Evolutionary conservation across 2,797 vertebrate species (phyloP).

Genomic region (Falco peregrinus): DNA sequence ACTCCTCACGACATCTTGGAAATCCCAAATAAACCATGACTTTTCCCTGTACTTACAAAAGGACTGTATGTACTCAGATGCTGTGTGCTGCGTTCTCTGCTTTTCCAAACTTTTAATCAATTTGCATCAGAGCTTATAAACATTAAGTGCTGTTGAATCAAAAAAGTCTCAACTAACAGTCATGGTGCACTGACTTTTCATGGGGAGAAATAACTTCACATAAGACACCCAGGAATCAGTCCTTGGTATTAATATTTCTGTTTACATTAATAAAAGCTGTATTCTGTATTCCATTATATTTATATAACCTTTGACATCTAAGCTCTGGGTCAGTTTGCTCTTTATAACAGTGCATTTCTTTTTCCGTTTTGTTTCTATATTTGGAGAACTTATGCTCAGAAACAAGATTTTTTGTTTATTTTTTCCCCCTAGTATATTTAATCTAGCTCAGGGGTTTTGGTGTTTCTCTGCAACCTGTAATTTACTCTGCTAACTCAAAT

Average conservation of each 20-base stretch:
- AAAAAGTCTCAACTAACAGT: not conserved
- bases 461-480: conserved; percentile 20
- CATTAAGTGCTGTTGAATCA: not conserved
- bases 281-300: conserved; percentile 3
- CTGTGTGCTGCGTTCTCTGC: not conserved
- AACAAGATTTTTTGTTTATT: not conserved
- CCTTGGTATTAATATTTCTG: not conserved
- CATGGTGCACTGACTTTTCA: not conserved
- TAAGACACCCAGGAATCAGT: not conserved
- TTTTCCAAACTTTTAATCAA: not conserved
- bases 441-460: conserved; percentile 9
- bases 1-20: not conserved
- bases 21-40: not conserved
- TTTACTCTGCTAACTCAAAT: conserved; percentile 36
- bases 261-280: conserved; percentile 28
- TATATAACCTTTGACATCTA: conserved; percentile 32
- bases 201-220: not conserved
- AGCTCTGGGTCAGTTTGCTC: conserved; percentile 15
- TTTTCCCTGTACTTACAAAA: not conserved
- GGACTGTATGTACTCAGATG: not conserved
- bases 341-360: not conserved
- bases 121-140: not conserved
- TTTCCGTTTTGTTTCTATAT: conserved; percentile 26
- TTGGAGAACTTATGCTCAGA: conserved; percentile 4
- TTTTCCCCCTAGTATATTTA: not conserved